Conservation (phyloP, 1,140 invertebrate species). For the Drosophila nebulosa region DNA sequence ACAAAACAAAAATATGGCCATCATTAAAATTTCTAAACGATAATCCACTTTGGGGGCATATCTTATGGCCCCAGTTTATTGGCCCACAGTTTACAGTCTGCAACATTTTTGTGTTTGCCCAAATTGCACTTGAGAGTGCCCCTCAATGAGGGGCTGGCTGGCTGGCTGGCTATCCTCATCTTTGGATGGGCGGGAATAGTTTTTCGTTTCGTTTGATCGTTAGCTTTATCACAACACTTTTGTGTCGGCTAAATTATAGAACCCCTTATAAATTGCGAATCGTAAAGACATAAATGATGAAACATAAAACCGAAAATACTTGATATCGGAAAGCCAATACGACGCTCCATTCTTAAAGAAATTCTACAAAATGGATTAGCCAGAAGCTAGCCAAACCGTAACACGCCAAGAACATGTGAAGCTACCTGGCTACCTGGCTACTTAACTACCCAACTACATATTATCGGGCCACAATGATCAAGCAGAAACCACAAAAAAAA, state of each 20-base stretch:
- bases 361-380: too few relatives aligned
- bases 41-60: not conserved
- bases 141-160: too few relatives aligned
- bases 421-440: too few relatives aligned
- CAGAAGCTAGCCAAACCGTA: not conserved
- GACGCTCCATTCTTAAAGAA: not conserved
- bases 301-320: not conserved
- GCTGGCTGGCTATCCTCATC: too few relatives aligned
- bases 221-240: not conserved
- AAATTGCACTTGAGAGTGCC: not conserved
- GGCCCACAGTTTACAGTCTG: not conserved
- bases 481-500: not conserved
- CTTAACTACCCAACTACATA: not conserved
- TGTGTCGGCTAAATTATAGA: not conserved
- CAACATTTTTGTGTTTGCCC: not conserved
- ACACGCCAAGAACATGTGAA: too few relatives aligned
- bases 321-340: slow-evolving; percentile 4
- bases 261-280: not conserved
- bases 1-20: too few relatives aligned
- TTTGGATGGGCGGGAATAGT: not conserved
- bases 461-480: slow-evolving; percentile 2
- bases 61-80: not conserved
- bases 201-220: not conserved
- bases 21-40: not conserved
- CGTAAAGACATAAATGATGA: slow-evolving; percentile 2